Conservation (phyloP, 2,113 vertebrate species). For the Aleadryas rufinucha region DNA sequence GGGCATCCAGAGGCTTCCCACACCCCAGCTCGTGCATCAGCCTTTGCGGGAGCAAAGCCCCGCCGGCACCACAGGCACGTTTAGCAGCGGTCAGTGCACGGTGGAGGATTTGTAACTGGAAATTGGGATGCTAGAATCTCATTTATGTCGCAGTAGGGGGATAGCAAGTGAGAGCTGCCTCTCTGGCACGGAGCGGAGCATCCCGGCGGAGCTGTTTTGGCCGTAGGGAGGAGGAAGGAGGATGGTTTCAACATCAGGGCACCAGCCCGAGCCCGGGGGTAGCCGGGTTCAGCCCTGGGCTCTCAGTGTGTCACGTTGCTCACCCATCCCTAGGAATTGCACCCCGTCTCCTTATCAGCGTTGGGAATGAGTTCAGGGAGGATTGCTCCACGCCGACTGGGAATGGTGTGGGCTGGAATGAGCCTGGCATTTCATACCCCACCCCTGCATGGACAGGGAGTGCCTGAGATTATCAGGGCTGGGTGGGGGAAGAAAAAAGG, state of each 20-base stretch:
- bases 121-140: not conserved
- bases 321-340: not conserved
- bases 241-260: not conserved
- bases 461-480: not conserved
- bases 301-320: accelerated
- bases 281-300: not conserved
- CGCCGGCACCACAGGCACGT: not conserved
- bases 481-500: not conserved
- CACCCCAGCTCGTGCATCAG: not conserved
- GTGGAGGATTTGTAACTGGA: not conserved
- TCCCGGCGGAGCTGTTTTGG: not conserved
- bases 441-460: not conserved
- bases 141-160: not conserved
- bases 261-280: not conserved
- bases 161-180: not conserved
- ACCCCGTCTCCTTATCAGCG: accelerated
- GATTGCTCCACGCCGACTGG: not conserved
- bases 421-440: not conserved
- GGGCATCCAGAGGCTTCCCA: not conserved
- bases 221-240: not conserved
- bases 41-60: not conserved
- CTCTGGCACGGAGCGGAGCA: not conserved
- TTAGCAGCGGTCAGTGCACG: not conserved
- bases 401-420: not conserved
- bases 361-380: not conserved